These are phyloP conservation scores for Lacerta agilis DNA, from an alignment of 2,797 vertebrate genomes.

Conservation along the genomic window DNA sequence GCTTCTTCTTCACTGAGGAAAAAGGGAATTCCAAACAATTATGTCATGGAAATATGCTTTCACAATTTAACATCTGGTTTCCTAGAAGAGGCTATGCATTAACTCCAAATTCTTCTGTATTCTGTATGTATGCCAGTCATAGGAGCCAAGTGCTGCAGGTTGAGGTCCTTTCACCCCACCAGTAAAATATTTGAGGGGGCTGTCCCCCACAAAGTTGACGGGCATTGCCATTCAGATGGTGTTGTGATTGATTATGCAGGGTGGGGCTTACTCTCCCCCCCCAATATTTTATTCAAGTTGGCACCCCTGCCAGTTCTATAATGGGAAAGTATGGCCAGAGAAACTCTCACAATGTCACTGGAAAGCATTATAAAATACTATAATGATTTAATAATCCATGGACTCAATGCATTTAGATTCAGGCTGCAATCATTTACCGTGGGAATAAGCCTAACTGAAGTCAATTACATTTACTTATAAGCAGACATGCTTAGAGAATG, in stretches of 20 bases:
- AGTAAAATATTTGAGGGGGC: too few species aligned
- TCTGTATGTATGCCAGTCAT: not conserved
- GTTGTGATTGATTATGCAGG: too few species aligned
- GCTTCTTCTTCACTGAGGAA: not conserved
- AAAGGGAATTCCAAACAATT: not conserved
- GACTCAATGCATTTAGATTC: not conserved
- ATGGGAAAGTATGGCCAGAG: not conserved
- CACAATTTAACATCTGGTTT: not conserved
- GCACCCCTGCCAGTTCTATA: not conserved
- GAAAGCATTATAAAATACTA: not conserved
- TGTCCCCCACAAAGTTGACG: too few species aligned
- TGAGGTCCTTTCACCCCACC: too few species aligned
- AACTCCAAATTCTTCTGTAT: not conserved
- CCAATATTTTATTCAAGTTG: too few species aligned
- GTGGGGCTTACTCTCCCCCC: too few species aligned
- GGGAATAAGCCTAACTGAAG: too few species aligned
- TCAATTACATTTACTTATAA: not conserved
- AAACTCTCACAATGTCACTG: not conserved
- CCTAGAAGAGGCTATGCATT: not conserved
- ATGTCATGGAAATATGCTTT: not conserved
- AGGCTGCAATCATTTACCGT: too few species aligned
- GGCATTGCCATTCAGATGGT: too few species aligned
- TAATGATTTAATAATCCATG: not conserved
- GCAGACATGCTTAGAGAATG: too few species aligned
- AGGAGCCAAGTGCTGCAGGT: too few species aligned